phyloP scores from a whole-genome alignment of 2,797 vertebrate species.

The Labroides dimidiatus region DNA sequence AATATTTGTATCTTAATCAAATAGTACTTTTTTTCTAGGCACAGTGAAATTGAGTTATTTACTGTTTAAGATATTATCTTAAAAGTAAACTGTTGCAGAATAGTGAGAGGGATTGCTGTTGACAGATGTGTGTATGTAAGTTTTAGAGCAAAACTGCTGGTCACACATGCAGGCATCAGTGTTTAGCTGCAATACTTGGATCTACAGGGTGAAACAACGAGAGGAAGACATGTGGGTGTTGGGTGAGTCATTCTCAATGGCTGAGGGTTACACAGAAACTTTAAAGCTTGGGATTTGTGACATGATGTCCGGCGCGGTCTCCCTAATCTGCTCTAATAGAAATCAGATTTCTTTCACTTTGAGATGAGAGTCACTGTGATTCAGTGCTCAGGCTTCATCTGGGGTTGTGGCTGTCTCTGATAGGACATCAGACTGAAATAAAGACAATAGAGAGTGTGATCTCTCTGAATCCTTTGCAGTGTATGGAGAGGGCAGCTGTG shows the following conservation, averaged over 20 bases:
- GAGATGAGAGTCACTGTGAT: constrained; percentile 66
- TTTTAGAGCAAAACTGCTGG: constrained; percentile 8
- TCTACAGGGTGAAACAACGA: constrained; percentile 15
- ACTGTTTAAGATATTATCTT: constrained; percentile 9
- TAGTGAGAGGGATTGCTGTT: background rate
- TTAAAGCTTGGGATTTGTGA: constrained; percentile 75
- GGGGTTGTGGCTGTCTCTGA: constrained; percentile 39
- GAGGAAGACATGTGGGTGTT: constrained; percentile 26
- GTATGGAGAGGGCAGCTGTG: background rate
- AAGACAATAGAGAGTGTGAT: constrained; percentile 24
- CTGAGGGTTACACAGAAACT: constrained; percentile 60
- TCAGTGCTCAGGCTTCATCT: constrained; percentile 48
- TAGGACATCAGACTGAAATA: constrained; percentile 30
- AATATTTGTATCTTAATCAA: constrained; percentile 26
- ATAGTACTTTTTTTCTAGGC: constrained; percentile 11
- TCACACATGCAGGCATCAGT: constrained; percentile 24
- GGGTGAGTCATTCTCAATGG: constrained; percentile 49
- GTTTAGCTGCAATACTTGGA: constrained; percentile 17
- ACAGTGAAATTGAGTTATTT: constrained; percentile 16
- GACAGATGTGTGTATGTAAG: constrained; percentile 2
- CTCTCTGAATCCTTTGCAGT: constrained; percentile 9
- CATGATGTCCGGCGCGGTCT: constrained; percentile 68
- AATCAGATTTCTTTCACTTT: constrained; percentile 76
- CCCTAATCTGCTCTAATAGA: constrained; percentile 78
- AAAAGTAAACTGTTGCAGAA: constrained; percentile 2